These are phyloP conservation scores for Biston betularia DNA, from an alignment of 2,888 invertebrate genomes.

Conservation along the genomic window DNA sequence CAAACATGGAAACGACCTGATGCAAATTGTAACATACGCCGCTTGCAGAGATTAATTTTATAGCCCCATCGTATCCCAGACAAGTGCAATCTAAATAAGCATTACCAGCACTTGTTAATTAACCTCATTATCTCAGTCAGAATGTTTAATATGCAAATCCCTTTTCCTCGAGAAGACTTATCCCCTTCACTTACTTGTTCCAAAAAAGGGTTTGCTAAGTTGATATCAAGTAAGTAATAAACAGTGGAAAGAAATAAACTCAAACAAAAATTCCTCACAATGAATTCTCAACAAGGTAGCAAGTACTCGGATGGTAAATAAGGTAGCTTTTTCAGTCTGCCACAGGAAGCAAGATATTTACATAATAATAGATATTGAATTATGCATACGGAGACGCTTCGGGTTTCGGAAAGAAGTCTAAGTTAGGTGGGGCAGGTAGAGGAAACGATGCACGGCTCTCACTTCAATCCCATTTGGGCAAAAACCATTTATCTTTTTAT, in stretches of 20 bases:
- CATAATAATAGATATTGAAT: constrained; percentile 26
- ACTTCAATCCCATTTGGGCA: constrained; percentile 19
- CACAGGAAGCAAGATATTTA: constrained; percentile 16
- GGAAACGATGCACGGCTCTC: constrained; percentile 7
- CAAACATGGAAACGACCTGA: too few relatives aligned
- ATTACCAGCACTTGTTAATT: too few relatives aligned
- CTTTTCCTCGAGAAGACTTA: too few relatives aligned
- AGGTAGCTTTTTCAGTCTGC: constrained; percentile 18
- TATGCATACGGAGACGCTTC: constrained; percentile 16
- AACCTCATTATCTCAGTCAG: too few relatives aligned
- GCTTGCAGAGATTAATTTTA: too few relatives aligned
- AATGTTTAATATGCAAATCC: too few relatives aligned
- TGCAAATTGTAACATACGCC: too few relatives aligned
- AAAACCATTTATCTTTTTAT: constrained; percentile 5
- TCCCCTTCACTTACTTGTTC: neutral
- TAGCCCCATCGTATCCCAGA: too few relatives aligned
- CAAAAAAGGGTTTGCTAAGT: constrained; percentile 3
- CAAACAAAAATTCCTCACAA: constrained; percentile 14
- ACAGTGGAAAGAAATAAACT: constrained; percentile 3
- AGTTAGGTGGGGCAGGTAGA: constrained; percentile 6
- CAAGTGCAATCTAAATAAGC: too few relatives aligned
- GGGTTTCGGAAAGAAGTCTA: constrained; percentile 11
- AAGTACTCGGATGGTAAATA: constrained; percentile 17
- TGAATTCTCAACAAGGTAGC: constrained; percentile 18
- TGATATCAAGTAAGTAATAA: neutral